Percentiles rank a stretch among this genome's conserved stretches.
Conservation (phyloP, 2,888 invertebrate species). For the Pseudococcus jackbeardsleyi region DNA sequence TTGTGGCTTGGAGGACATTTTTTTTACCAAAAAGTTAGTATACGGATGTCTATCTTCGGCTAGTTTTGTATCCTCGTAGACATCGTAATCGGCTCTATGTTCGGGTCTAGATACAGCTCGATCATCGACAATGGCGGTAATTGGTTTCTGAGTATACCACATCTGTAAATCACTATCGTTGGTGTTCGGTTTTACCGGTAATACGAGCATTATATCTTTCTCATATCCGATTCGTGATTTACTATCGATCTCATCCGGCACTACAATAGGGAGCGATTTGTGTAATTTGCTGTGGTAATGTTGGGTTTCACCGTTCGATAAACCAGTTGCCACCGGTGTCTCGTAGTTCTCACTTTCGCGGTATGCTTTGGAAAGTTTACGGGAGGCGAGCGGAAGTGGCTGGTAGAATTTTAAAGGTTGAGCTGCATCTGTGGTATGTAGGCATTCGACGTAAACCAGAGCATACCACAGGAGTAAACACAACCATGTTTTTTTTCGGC, state of each 20-base stretch:
- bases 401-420: conserved; percentile 5
- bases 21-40: conserved; percentile 33
- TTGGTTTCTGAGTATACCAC: conserved; percentile 51
- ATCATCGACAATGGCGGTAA: conserved; percentile 39
- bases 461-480: conserved; percentile 37
- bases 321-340: conserved; percentile 28
- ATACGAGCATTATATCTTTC: conserved; percentile 56
- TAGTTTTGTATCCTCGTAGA: neutral
- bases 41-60: conserved; percentile 44
- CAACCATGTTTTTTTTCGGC: conserved; percentile 29
- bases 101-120: neutral
- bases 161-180: conserved; percentile 35
- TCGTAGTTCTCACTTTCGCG: conserved; percentile 51
- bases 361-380: conserved; percentile 48
- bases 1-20: neutral
- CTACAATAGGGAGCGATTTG: conserved; percentile 49
- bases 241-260: neutral
- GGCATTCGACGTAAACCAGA: conserved; percentile 22
- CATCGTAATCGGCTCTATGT: conserved; percentile 31
- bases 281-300: conserved; percentile 43
- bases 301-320: conserved; percentile 41
- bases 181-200: conserved; percentile 49
- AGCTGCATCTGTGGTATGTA: neutral
- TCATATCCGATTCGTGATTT: conserved; percentile 55
- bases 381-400: conserved; percentile 24